Percentiles rank a stretch among this genome's conserved stretches.
phyloP scores from a whole-genome alignment of 2,797 vertebrate genomes.

The Poeciliopsis infans region DNA sequence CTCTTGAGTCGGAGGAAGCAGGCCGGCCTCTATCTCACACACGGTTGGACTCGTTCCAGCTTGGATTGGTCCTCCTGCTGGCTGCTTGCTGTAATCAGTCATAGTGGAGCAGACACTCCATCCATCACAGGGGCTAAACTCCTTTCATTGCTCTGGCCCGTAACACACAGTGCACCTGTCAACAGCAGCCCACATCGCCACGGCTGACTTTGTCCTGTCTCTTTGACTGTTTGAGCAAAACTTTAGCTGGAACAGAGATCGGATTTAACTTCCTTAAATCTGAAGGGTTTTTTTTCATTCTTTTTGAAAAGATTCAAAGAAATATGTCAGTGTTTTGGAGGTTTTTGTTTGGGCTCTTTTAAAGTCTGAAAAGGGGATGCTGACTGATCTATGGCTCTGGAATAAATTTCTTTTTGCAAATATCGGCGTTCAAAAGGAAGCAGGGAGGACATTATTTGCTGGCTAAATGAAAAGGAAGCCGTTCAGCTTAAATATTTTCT shows the following conservation, averaged over 20 bases:
- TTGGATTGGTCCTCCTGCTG: conserved; percentile 22
- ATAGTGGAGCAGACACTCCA: conserved; percentile 60
- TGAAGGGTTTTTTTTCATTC: neutral
- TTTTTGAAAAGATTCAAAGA: neutral
- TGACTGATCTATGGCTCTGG: neutral
- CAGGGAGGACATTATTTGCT: neutral
- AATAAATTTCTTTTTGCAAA: neutral
- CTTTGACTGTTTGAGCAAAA: conserved; percentile 44
- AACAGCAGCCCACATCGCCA: conserved; percentile 36
- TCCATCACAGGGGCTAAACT: conserved; percentile 69
- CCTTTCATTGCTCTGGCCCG: conserved; percentile 60
- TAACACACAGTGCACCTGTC: conserved; percentile 57
- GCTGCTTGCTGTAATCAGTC: conserved; percentile 72
- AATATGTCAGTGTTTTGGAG: neutral
- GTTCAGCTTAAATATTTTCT: neutral
- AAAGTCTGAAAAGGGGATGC: neutral
- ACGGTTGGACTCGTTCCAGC: conserved; percentile 51
- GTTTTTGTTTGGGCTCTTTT: neutral
- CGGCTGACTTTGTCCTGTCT: conserved; percentile 60
- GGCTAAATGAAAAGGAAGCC: neutral
- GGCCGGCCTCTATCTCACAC: conserved; percentile 8
- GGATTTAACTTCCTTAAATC: neutral
- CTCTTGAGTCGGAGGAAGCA: conserved; percentile 27
- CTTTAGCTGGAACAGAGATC: conserved; percentile 24
- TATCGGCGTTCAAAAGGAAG: neutral